Conservation (phyloP, 2,888 invertebrate species). For the Morpho achilles region DNA sequence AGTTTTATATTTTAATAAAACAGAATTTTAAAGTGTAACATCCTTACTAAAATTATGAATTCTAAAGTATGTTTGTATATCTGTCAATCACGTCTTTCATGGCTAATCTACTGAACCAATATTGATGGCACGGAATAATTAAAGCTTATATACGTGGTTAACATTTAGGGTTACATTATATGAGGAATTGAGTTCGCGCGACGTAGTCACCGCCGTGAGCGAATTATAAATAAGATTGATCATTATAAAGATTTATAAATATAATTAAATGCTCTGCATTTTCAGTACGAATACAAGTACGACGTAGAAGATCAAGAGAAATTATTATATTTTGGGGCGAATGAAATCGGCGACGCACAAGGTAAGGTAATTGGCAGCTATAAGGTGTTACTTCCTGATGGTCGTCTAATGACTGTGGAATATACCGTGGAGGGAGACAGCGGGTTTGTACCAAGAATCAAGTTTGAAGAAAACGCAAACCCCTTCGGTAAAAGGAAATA, state of each 20-base stretch:
- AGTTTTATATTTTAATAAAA: too few relatives aligned
- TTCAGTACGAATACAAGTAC: slow-evolving; percentile 85
- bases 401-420: slow-evolving; percentile 85
- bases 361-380: slow-evolving; percentile 84
- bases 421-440: slow-evolving; percentile 85
- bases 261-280: slow-evolving; percentile 18
- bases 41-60: too few relatives aligned
- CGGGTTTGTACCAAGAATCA: slow-evolving; percentile 85
- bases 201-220: too few relatives aligned
- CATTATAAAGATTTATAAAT: not conserved
- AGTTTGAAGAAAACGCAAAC: slow-evolving; percentile 81
- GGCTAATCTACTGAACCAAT: too few relatives aligned
- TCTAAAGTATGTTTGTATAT: too few relatives aligned
- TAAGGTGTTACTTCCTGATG: slow-evolving; percentile 83
- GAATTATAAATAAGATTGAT: too few relatives aligned
- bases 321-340: slow-evolving; percentile 83
- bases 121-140: too few relatives aligned
- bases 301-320: slow-evolving; percentile 86
- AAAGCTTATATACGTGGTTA: too few relatives aligned
- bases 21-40: too few relatives aligned
- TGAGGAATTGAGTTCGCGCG: too few relatives aligned
- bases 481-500: slow-evolving; percentile 71
- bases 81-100: too few relatives aligned
- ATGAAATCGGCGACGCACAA: slow-evolving; percentile 81
- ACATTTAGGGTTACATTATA: too few relatives aligned